phyloP scores from a whole-genome alignment of 2,797 vertebrate species.

The Diplodus sargus region DNA sequence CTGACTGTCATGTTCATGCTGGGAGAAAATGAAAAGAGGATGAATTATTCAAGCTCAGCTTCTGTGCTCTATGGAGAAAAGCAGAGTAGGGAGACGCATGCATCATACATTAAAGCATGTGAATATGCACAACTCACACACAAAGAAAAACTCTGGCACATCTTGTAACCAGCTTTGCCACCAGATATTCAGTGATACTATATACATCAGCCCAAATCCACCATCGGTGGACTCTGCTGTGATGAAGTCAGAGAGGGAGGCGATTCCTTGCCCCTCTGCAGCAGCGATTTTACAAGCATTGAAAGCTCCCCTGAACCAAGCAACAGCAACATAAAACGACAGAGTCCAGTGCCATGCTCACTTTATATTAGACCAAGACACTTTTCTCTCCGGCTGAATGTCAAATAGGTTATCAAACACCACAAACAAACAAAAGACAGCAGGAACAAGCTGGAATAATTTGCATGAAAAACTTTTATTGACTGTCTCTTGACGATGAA shows the following conservation, averaged over 20 bases:
- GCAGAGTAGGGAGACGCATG: conserved; percentile 18
- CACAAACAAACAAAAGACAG: conserved; percentile 30
- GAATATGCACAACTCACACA: conserved; percentile 36
- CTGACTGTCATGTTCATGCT: conserved; percentile 60
- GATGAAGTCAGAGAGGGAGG: conserved; percentile 37
- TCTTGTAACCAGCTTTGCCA: conserved; percentile 4
- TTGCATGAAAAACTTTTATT: conserved; percentile 53
- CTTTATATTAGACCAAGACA: conserved; percentile 46
- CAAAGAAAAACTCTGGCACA: conserved; percentile 36
- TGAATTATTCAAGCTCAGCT: conserved; percentile 76
- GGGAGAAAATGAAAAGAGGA: conserved; percentile 70
- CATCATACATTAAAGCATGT: conserved; percentile 45
- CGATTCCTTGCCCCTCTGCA: conserved; percentile 23
- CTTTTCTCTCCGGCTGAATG: conserved; percentile 54
- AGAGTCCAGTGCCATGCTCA: conserved; percentile 38
- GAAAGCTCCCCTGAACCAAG: conserved; percentile 56
- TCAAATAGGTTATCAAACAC: conserved; percentile 61
- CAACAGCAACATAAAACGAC: conserved; percentile 50
- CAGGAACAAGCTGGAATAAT: conserved; percentile 36
- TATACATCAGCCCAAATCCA: conserved; percentile 22
- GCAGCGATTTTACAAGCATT: conserved; percentile 55
- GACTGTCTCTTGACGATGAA: conserved; percentile 33
- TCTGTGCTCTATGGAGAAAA: conserved; percentile 39
- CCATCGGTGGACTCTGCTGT: conserved; percentile 31
- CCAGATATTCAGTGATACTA: conserved; percentile 13